Percentiles rank a stretch among this genome's conserved stretches.
Conservation (phyloP, 2,113 vertebrate genomes). For the Takifugu bimaculatus region DNA sequence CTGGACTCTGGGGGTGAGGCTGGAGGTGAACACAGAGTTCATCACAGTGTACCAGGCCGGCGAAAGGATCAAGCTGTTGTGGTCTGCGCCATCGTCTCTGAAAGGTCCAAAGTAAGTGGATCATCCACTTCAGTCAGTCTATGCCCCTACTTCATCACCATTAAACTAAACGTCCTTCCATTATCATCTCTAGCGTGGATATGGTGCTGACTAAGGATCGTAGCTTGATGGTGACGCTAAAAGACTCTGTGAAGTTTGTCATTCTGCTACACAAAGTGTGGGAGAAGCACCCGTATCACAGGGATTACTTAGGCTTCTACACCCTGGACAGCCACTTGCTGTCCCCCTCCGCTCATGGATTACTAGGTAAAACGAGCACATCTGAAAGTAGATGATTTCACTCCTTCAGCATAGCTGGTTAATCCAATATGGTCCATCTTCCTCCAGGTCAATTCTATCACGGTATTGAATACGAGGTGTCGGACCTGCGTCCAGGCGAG, state of each 20-base stretch:
- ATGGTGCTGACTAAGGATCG: slow-evolving; percentile 78
- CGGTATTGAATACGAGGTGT: slow-evolving; percentile 82
- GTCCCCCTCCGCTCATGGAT: slow-evolving; percentile 83
- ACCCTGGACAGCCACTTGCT: slow-evolving; percentile 82
- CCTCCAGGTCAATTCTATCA: slow-evolving; percentile 90
- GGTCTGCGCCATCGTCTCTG: slow-evolving; percentile 77
- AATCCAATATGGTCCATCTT: neutral
- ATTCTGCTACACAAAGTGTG: slow-evolving; percentile 88
- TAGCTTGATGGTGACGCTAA: slow-evolving; percentile 80
- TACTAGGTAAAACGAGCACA: slow-evolving; percentile 80
- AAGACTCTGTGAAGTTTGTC: slow-evolving; percentile 82
- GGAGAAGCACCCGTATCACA: slow-evolving; percentile 82
- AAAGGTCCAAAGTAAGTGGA: slow-evolving; percentile 75
- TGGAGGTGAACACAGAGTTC: slow-evolving; percentile 80
- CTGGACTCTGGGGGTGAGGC: slow-evolving; percentile 68
- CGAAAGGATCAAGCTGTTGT: slow-evolving; percentile 69
- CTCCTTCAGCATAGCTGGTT: too few relatives aligned
- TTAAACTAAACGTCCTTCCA: neutral
- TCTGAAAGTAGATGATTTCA: neutral
- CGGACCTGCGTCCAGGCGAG: slow-evolving; percentile 78
- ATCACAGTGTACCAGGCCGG: slow-evolving; percentile 77
- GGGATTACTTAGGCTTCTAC: slow-evolving; percentile 90
- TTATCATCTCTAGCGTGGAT: slow-evolving; percentile 75
- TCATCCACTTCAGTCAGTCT: neutral
- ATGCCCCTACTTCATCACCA: neutral